Conservation (phyloP, 2,113 vertebrate species). For the Pogonocichla stellata region DNA sequence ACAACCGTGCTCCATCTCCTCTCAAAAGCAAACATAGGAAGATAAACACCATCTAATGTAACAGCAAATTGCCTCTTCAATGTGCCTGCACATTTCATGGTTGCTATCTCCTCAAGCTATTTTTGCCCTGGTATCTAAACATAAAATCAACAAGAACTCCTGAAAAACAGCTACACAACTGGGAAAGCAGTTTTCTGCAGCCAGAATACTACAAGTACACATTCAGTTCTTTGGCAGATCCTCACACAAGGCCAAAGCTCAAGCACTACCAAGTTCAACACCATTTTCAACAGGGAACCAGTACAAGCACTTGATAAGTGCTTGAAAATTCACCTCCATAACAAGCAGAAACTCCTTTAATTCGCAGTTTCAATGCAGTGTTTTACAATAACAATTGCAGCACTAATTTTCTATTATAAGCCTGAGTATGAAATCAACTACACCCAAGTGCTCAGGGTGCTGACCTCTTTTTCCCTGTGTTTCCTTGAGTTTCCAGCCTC, state of each 20-base stretch:
- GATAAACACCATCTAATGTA: background rate
- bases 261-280: background rate
- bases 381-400: background rate
- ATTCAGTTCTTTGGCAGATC: background rate
- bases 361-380: background rate
- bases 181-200: background rate
- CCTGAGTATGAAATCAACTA: background rate
- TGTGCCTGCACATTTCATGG: background rate
- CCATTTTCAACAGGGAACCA: background rate
- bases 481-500: background rate
- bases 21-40: background rate
- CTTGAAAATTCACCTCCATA: background rate
- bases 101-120: background rate
- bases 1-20: background rate
- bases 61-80: background rate
- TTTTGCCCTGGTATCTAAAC: background rate
- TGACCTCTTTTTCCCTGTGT: fast-evolving
- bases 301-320: background rate
- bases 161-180: background rate
- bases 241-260: background rate
- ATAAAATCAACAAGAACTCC: background rate
- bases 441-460: background rate
- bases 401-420: background rate
- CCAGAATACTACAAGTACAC: background rate
- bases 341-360: background rate